Percentiles rank a stretch among this genome's conserved stretches.
Evolutionary conservation across 2,113 vertebrate species (phyloP).

Genomic region (Labrus mixtus): DNA sequence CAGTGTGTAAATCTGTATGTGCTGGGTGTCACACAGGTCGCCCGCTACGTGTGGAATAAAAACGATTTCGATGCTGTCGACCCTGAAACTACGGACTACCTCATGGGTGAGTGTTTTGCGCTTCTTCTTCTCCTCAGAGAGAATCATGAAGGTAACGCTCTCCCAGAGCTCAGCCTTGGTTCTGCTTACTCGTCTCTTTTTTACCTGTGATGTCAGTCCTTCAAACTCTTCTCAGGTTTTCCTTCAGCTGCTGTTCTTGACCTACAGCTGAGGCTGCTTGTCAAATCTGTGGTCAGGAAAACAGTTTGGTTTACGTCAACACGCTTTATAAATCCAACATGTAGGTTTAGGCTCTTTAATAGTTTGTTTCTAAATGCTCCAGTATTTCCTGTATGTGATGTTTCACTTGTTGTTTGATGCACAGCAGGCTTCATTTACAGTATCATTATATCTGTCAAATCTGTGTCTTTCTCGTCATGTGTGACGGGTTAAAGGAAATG

Average conservation of each 20-base stretch:
- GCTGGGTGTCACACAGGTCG: conserved; percentile 69
- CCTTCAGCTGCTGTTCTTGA: neutral
- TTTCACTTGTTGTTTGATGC: no score
- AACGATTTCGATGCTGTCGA: conserved; percentile 79
- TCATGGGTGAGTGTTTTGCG: conserved; percentile 80
- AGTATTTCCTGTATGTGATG: no score
- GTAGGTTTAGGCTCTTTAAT: no score
- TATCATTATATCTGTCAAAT: no score
- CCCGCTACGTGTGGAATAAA: conserved; percentile 83
- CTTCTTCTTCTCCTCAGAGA: neutral
- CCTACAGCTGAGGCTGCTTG: no score
- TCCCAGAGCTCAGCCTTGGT: conserved; percentile 11
- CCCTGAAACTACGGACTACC: conserved; percentile 81
- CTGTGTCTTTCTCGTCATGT: neutral
- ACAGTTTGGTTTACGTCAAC: no score
- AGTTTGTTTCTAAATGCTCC: no score
- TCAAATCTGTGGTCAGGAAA: no score
- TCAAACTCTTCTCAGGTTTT: neutral
- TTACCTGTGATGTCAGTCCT: neutral
- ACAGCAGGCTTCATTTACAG: no score
- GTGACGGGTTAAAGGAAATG: neutral
- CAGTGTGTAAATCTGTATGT: neutral
- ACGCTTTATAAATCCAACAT: no score
- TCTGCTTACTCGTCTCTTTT: neutral
- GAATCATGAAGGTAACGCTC: neutral